Conservation (phyloP, 2,797 vertebrate genomes). For the Acropternis orthonyx region DNA sequence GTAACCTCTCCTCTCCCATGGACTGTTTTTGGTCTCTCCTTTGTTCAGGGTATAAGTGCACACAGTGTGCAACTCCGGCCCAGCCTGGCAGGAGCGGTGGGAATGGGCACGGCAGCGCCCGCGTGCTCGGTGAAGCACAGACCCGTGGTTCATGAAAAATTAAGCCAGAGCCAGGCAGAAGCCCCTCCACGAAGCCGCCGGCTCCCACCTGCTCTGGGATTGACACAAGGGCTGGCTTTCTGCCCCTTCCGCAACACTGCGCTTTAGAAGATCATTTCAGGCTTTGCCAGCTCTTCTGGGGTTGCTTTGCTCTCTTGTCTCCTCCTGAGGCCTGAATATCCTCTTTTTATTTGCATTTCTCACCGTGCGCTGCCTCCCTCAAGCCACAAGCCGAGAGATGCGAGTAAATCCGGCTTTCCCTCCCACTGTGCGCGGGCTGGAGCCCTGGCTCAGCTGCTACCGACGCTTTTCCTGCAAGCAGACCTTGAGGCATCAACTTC, state of each 20-base stretch:
- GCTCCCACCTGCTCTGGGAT: conserved; percentile 34
- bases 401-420: neutral
- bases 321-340: neutral
- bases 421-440: neutral
- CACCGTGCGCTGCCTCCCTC: neutral
- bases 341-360: conserved; percentile 10
- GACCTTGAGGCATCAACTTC: neutral
- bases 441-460: neutral
- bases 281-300: conserved; percentile 30
- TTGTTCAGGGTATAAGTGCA: neutral
- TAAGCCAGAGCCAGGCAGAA: neutral
- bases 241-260: neutral
- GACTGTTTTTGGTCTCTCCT: neutral
- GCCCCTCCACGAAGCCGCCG: neutral
- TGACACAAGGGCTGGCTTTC: neutral
- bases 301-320: neutral
- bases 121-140: neutral
- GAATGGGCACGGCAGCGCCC: neutral
- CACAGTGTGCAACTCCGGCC: neutral
- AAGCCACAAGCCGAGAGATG: neutral
- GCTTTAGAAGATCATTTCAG: neutral
- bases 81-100: conserved; percentile 22
- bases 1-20: conserved; percentile 50
- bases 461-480: neutral
- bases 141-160: neutral